Evolutionary conservation across 2,113 vertebrate genomes (phyloP).

Genomic region (Lepidothrix coronata): DNA sequence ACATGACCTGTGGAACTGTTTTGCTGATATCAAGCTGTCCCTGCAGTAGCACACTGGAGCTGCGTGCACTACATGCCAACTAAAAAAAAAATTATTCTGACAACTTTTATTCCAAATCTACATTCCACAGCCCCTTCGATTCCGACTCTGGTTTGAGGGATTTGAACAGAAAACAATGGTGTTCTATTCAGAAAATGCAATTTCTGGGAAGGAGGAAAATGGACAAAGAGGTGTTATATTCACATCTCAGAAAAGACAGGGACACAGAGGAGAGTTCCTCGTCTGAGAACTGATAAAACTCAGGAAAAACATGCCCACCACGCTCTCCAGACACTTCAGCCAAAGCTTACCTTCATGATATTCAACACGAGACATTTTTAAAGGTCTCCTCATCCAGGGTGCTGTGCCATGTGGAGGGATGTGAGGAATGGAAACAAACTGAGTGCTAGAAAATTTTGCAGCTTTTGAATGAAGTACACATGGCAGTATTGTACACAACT

Average conservation of each 20-base stretch:
- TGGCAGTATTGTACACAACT: not conserved
- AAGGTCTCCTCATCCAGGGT: not conserved
- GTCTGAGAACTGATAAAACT: not conserved
- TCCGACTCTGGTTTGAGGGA: not conserved
- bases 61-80: not conserved
- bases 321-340: not conserved
- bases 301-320: not conserved
- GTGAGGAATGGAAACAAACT: not conserved
- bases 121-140: not conserved
- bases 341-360: not conserved
- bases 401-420: not conserved
- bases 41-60: not conserved
- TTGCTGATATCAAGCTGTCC: not conserved
- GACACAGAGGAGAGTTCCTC: not conserved
- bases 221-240: not conserved
- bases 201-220: not conserved
- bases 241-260: not conserved
- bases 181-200: not conserved
- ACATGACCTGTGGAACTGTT: not conserved
- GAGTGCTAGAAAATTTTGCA: not conserved
- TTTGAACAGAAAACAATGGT: not conserved
- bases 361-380: not conserved
- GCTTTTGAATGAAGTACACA: not conserved
- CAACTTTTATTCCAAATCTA: not conserved
- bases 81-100: not conserved